Evolutionary conservation across 2,888 invertebrate genomes (phyloP).

Genomic region (Polydrusus tereticollis): DNA sequence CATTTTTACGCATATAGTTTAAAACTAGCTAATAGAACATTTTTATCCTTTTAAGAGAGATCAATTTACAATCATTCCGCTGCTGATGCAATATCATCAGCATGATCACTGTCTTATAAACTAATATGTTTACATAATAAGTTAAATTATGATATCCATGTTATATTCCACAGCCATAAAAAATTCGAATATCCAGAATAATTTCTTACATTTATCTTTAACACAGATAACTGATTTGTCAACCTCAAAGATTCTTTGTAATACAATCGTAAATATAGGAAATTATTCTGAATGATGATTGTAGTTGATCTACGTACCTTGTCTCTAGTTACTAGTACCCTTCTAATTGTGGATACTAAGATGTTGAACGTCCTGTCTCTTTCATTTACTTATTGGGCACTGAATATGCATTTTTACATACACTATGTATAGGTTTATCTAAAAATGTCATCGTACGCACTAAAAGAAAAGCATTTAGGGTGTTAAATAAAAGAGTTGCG

Average conservation of each 20-base stretch:
- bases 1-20: constrained; percentile 19
- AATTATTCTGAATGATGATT: neutral
- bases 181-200: neutral
- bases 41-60: neutral
- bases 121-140: too few species aligned
- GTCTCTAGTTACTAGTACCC: neutral
- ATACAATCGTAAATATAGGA: neutral
- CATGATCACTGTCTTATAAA: too few species aligned
- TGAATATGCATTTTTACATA: neutral
- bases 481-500: too few species aligned
- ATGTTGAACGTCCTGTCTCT: neutral
- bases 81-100: neutral
- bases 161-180: neutral
- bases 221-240: too few species aligned
- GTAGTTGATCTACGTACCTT: neutral
- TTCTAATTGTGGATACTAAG: neutral
- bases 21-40: constrained; percentile 7
- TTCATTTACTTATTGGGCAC: neutral
- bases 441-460: too few species aligned
- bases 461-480: too few species aligned
- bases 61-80: neutral
- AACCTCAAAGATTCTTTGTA: too few species aligned
- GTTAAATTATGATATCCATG: neutral
- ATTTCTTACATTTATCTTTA: neutral
- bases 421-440: too few species aligned